Percentiles rank a stretch among this genome's conserved stretches.
These are phyloP conservation scores for Naja naja DNA, from an alignment of 2,113 vertebrate genomes.

Conservation along the genomic window DNA sequence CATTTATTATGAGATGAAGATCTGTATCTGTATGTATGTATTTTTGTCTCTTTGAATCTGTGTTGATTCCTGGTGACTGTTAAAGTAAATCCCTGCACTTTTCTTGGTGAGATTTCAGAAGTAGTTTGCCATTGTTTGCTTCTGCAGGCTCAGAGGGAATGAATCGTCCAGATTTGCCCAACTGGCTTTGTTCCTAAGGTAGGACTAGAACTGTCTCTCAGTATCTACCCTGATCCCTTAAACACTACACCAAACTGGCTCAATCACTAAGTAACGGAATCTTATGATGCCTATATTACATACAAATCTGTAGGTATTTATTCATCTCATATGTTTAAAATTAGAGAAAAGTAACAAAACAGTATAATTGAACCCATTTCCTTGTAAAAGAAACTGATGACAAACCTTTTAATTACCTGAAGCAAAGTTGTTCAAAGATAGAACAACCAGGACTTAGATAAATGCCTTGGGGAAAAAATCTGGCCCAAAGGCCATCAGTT, in stretches of 20 bases:
- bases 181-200: neutral
- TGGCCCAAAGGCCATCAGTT: neutral
- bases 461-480: neutral
- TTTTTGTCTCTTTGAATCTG: neutral
- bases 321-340: neutral
- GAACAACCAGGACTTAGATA: neutral
- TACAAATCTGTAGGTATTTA: neutral
- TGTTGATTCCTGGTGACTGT: neutral
- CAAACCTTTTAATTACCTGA: neutral
- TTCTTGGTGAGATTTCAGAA: neutral
- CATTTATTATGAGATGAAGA: neutral
- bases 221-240: neutral
- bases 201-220: neutral
- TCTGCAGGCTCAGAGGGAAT: neutral
- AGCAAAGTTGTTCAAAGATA: neutral
- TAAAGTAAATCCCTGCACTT: neutral
- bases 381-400: neutral
- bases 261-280: neutral
- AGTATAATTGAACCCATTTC: neutral
- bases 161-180: neutral
- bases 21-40: neutral
- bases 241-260: neutral
- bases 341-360: neutral
- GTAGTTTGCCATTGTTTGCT: neutral
- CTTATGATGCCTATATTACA: neutral